Base-by-base conservation (phyloP, 1,140 invertebrate species). In the Neotoxoptera formosana region DNA sequence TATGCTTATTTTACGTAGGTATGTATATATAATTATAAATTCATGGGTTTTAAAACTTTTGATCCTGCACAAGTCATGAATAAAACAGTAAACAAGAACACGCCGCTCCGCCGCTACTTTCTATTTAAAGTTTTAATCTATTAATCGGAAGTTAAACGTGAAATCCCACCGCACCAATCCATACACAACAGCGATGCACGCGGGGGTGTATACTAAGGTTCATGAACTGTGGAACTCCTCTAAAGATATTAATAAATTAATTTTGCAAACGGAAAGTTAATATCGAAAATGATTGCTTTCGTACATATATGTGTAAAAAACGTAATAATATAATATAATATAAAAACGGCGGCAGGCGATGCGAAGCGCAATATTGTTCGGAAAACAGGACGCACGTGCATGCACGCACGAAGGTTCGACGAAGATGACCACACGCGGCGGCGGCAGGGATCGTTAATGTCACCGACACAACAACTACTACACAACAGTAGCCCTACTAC, bases 81-180 rank as follows among this genome's bases (percentile, higher is more conserved):
- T 90, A 90, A 90, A 90, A 90, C 36, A 89, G 51, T 89, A 36
- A 53, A 89, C 47, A 53, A 89, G 45, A 89, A 30, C 48, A 25
- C 25, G 41, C n/a, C 34, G 41, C 45, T n/a, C 36, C 41, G 36
- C 30, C 14, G 25, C 36, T n/a, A 30, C 9, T 67, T 67, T 90
- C 23, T 90, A 90, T 90, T 88, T 45, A 45, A 67, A 90, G 53
- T 60, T 90, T 90, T 67, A 67, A 90, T 90, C 89, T 90, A 67
- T 90, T 90, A 90, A 90, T 90, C 89, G 53, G 53, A 90, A 90
- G 51, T 89, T 89, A 89, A 30, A 76, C 20, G 7, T 9, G 53
- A 90, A 90, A 60, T 14, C 2, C 88, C 1, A 11, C 34, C 34
- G 4, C 7, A 17, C 0, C 2, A 21, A 34, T 45, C 3, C 25